Evolutionary conservation across 2,888 invertebrate species (phyloP).

Genomic region (Hemicrepidius hirtus): DNA sequence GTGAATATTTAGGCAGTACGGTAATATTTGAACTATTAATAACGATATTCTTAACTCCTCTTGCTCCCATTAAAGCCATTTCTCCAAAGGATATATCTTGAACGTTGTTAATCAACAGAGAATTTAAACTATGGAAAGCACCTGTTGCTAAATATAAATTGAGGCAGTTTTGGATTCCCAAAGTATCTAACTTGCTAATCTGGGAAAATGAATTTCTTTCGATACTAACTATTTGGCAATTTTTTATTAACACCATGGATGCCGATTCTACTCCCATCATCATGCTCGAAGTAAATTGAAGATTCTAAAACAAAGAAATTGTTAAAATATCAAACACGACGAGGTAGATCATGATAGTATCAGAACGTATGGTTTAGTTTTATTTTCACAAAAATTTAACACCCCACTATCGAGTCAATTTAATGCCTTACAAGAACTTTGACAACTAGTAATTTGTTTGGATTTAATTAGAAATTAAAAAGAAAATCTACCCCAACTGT

Average conservation of each 20-base stretch:
- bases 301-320: slow-evolving; percentile 30
- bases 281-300: slow-evolving; percentile 41
- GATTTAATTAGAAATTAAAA: too few species aligned
- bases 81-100: slow-evolving; percentile 38
- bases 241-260: slow-evolving; percentile 34
- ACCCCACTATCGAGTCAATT: too few species aligned
- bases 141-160: slow-evolving; percentile 34
- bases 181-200: slow-evolving; percentile 31
- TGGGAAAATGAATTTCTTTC: slow-evolving; percentile 43
- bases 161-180: slow-evolving; percentile 39
- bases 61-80: slow-evolving; percentile 48
- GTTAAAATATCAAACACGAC: too few species aligned
- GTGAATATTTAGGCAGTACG: slow-evolving; percentile 24
- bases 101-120: slow-evolving; percentile 43
- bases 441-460: too few species aligned
- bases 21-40: slow-evolving; percentile 43
- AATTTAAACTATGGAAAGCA: slow-evolving; percentile 40
- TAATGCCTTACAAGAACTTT: too few species aligned
- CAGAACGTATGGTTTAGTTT: too few species aligned
- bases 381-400: too few species aligned
- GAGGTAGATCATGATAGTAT: too few species aligned
- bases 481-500: too few species aligned
- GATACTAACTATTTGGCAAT: slow-evolving; percentile 39
- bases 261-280: slow-evolving; percentile 34
- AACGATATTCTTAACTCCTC: slow-evolving; percentile 41